Base-by-base conservation (phyloP, 2,888 invertebrate genomes). In the Pheosia tremula region DNA sequence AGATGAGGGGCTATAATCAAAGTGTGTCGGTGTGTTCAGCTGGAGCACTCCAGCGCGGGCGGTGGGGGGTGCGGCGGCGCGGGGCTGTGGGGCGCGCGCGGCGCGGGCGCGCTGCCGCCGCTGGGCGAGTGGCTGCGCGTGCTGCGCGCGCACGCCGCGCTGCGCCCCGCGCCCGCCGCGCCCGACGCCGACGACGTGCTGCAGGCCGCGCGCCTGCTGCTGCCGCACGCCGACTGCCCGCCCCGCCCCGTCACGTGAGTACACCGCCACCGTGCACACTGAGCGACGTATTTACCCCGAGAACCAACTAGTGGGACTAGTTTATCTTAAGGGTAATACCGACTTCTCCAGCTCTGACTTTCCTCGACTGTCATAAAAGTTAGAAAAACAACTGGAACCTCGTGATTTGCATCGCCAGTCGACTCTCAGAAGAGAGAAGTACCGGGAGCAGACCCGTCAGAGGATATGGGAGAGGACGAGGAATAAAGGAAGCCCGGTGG, bases 121-220 rank as follows among this genome's bases (percentile, higher is more conserved):
- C 91, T 98, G 65, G 96, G 97, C n/a, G 98, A 98, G 90, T 98
- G 98, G 98, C 91, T 98, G 71, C 94, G 98, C 11, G 97, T 97
- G 0, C 96, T 96, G 5, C 95, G 96, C 0, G 97, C 98, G 3
- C 97, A 98, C 88, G 96, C 97, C 0, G 96, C 97, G 69, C 96
- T 98, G 81, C 95, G 97, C 7, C 96, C 96, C 66, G 96, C 97
- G 3, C 94, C 96, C 38, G 95, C 96, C 66, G 95, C 97, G 58
- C 98, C 97, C 79, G 98, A 97, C 86, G 96, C 96, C 57, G 98
- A 98, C 82, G 98, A 98, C 84, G 96, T 98, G 41, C 95, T 97
- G 95, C 98, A 98, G 90, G 97, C 98, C 0, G 98, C 98, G 0
- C 88, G 98, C 6, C 87, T 98, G 56, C 93, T 98, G 53, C 90